These are phyloP conservation scores for Pyrgus malvae DNA, from an alignment of 2,888 invertebrate species.

Conservation along the genomic window DNA sequence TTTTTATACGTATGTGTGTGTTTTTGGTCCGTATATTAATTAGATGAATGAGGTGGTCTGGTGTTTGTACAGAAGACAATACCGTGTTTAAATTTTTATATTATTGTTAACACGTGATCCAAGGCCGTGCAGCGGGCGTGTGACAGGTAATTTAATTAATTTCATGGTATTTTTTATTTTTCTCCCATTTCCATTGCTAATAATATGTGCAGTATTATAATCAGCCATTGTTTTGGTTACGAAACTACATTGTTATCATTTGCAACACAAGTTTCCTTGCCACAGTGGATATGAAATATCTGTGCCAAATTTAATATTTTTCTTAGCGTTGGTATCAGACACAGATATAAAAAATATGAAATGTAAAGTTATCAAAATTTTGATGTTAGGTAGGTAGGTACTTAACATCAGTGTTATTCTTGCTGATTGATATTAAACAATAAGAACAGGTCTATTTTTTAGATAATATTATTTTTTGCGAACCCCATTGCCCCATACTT, in stretches of 20 bases:
- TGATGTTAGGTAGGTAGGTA: too few relatives aligned
- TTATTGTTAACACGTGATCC: slow-evolving; percentile 62
- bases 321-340: not conserved
- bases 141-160: slow-evolving; percentile 43
- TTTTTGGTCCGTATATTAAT: slow-evolving; percentile 5
- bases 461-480: too few relatives aligned
- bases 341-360: not conserved
- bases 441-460: too few relatives aligned
- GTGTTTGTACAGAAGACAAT: slow-evolving; percentile 21
- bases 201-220: slow-evolving; percentile 12
- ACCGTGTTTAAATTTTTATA: slow-evolving; percentile 44
- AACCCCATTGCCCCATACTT: too few relatives aligned
- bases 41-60: not conserved
- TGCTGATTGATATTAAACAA: too few relatives aligned
- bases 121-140: slow-evolving; percentile 48
- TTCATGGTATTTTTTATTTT: slow-evolving; percentile 13
- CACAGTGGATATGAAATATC: slow-evolving; percentile 23
- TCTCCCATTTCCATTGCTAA: not conserved
- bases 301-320: slow-evolving; percentile 10
- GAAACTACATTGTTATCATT: slow-evolving; percentile 48
- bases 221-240: slow-evolving; percentile 49
- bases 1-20: slow-evolving; percentile 10
- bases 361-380: too few relatives aligned
- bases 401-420: too few relatives aligned
- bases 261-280: slow-evolving; percentile 36